phyloP scores from a whole-genome alignment of 2,113 vertebrate genomes.

The Tretioscincus oriximinensis region DNA sequence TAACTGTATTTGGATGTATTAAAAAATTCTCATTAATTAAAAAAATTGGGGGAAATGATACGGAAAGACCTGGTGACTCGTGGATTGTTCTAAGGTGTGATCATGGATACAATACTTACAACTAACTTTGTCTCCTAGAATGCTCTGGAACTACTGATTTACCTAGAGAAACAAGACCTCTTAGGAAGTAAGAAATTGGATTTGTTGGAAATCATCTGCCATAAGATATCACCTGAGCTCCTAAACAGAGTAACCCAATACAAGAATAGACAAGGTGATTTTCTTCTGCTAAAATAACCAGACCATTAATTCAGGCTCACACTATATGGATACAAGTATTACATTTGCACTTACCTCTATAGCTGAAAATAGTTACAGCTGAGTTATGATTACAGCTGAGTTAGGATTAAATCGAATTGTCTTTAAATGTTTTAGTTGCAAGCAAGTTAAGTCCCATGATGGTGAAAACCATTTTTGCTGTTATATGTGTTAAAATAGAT shows the following conservation, averaged over 20 bases:
- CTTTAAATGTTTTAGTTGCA: no score
- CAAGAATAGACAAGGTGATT: slow-evolving; percentile 59
- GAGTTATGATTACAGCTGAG: no score
- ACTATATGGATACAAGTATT: neutral
- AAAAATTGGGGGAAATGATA: no score
- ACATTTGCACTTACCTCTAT: neutral
- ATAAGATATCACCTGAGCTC: slow-evolving; percentile 23
- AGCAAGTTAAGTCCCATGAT: no score
- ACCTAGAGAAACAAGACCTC: slow-evolving; percentile 61
- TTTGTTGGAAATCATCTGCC: slow-evolving; percentile 43
- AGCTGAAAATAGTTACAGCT: neutral
- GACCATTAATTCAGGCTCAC: neutral
- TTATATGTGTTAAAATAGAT: no score
- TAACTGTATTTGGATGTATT: no score
- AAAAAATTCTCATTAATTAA: no score
- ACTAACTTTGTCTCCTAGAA: slow-evolving; percentile 55
- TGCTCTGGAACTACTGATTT: slow-evolving; percentile 61
- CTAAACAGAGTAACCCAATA: slow-evolving; percentile 56
- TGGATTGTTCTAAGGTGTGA: neutral
- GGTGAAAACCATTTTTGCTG: no score
- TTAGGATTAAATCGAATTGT: no score
- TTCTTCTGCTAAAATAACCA: no score
- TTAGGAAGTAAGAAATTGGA: slow-evolving; percentile 60
- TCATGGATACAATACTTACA: slow-evolving; percentile 2
- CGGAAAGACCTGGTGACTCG: neutral